Conservation (phyloP, 2,797 vertebrate species). For the Cynodonichthys magdalenae region DNA sequence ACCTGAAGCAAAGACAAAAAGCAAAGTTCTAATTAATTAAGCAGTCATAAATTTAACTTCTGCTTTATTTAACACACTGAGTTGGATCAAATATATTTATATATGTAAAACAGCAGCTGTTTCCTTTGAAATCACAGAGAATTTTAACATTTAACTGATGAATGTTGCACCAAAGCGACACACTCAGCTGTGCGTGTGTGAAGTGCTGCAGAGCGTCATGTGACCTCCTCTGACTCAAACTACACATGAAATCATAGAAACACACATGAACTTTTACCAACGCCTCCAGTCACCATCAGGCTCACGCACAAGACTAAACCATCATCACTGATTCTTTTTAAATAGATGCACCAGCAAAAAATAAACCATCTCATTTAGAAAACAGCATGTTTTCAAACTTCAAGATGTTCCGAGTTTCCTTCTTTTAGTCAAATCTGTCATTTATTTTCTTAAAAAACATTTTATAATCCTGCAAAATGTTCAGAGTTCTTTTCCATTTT, state of each 20-base stretch:
- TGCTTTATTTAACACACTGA: background rate
- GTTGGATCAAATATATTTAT: background rate
- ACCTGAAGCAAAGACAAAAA: too few relatives aligned
- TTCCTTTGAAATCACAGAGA: slow-evolving; percentile 4
- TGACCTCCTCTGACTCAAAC: slow-evolving; percentile 65
- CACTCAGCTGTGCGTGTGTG: background rate
- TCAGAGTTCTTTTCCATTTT: too few relatives aligned
- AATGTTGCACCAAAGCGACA: slow-evolving; percentile 61
- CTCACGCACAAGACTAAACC: slow-evolving; percentile 16
- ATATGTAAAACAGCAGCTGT: background rate
- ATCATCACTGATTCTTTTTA: too few relatives aligned
- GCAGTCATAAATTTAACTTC: background rate
- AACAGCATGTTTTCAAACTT: too few relatives aligned
- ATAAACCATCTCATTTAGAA: too few relatives aligned
- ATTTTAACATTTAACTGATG: slow-evolving; percentile 29
- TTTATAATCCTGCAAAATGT: too few relatives aligned
- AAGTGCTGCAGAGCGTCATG: slow-evolving; percentile 33
- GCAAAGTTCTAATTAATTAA: too few relatives aligned
- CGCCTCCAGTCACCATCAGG: slow-evolving; percentile 2
- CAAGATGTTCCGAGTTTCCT: too few relatives aligned
- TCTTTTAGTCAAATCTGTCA: too few relatives aligned
- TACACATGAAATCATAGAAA: slow-evolving; percentile 18
- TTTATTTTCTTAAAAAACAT: too few relatives aligned
- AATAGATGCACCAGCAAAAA: too few relatives aligned
- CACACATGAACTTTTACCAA: slow-evolving; percentile 54